These are phyloP conservation scores for Heterohyrax brucei DNA, from an alignment of 2,797 vertebrate species.

Conservation along the genomic window DNA sequence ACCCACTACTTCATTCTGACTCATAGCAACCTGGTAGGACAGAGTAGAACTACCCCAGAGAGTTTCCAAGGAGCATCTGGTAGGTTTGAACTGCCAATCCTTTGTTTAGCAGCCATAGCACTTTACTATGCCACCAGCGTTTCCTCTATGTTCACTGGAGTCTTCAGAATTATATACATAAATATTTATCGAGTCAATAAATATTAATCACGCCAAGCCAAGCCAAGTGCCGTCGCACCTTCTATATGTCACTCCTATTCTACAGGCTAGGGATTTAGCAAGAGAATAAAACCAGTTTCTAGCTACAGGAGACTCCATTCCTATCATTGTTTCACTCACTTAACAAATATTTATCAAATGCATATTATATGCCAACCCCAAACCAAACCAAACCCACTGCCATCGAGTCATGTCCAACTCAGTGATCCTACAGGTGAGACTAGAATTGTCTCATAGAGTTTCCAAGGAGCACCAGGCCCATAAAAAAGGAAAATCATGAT, in stretches of 20 bases:
- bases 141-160: background rate
- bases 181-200: background rate
- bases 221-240: background rate
- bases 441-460: no score
- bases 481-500: background rate
- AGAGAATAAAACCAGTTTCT: background rate
- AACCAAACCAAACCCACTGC: no score
- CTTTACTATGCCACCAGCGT: no score
- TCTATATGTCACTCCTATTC: background rate
- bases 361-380: background rate
- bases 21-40: no score
- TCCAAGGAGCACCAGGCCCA: background rate
- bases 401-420: no score
- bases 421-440: no score
- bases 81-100: no score
- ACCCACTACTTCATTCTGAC: no score
- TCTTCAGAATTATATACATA: background rate
- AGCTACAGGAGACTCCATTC: background rate
- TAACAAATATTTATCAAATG: conserved; percentile 3
- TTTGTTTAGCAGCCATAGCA: no score
- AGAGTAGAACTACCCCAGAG: no score
- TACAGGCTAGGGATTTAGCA: background rate
- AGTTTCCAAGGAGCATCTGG: no score
- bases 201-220: background rate
- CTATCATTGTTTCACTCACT: background rate